Base-by-base conservation (phyloP, 1,140 invertebrate species). In the Drosophila prosaltans region DNA sequence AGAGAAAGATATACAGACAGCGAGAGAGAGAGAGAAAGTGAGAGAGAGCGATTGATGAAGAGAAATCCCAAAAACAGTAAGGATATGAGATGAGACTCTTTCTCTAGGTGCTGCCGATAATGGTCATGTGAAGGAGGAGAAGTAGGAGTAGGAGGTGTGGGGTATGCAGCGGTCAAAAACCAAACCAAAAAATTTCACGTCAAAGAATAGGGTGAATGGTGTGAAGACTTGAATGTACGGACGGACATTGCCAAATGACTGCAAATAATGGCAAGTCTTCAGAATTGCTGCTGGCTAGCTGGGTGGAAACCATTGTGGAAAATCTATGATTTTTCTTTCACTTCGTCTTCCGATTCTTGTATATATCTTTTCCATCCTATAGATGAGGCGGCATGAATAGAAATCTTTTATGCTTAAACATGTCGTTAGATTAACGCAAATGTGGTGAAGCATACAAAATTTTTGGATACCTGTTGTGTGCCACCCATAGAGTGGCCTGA, bases 391-490 rank as follows among this genome's bases (percentile, higher is more conserved):
- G 73, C 66, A 81, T 82, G 84, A 77, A 88, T 88, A 72, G 80
- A 88, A 88, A 89, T 84, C 84, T 85, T 89, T 89, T 89, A 71
- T 78, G 74, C 74, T 78, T 89, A 80, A 89, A 78, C 80, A 89
- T 80, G 84, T 89, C 84, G 84, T 89, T 89, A 84, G 80, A 89
- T 89, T 89, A 89, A 89, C 74, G 80, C 78, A 84, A 89, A 89
- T 88, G 84, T 89, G 80, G 80, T 72, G 78, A 72, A 80, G 84
- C 84, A 89, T 89, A 89, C 84, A 45, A 84, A 89, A 89, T 75
- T 67, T 36, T 36, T 59, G 58, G 59, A 74, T 83, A 89, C 84
- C 84, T 89, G 84, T 89, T 89, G 84, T 73, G 66, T 64, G 65
- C 55, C 74, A 65, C 43, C 48, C 32, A 32, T 32, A 43, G 28